Percentiles rank a stretch among this genome's conserved stretches.
These are phyloP conservation scores for Corythornis madagascariensis DNA, from an alignment of 2,113 vertebrate species.

Conservation along the genomic window DNA sequence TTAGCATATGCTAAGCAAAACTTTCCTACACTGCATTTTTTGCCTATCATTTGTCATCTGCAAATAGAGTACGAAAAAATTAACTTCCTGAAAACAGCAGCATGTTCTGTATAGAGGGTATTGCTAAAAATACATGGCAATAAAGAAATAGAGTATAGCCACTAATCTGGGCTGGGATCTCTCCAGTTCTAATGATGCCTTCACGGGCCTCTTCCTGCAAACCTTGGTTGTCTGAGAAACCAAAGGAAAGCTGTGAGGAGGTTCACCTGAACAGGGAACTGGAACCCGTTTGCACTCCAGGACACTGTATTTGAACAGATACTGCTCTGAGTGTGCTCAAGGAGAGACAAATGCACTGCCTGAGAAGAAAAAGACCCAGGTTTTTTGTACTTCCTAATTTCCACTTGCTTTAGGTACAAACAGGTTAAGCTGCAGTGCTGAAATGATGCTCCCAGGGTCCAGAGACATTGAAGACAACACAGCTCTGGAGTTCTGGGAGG, in stretches of 20 bases:
- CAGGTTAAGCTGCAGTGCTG: neutral
- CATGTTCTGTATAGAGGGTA: neutral
- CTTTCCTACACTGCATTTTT: neutral
- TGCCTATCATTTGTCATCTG: neutral
- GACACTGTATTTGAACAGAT: rapidly evolving
- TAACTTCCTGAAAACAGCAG: neutral
- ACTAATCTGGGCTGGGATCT: neutral
- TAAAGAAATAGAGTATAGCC: neutral
- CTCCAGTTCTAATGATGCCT: neutral
- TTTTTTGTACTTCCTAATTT: neutral
- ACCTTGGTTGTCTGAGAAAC: neutral
- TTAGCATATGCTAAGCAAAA: conserved; percentile 16
- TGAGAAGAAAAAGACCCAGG: neutral
- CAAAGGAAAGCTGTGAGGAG: neutral
- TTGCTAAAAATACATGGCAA: neutral
- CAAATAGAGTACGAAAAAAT: conserved; percentile 19
- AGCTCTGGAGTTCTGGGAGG: neutral
- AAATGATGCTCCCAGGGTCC: neutral
- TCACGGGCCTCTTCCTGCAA: neutral
- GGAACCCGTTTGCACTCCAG: neutral
- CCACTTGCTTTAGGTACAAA: neutral
- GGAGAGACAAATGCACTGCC: neutral
- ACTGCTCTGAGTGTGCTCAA: neutral
- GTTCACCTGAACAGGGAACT: neutral
- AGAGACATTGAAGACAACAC: too few relatives aligned